Base-by-base conservation (phyloP, 2,888 invertebrate species). In the Drosophila meridiana region DNA sequence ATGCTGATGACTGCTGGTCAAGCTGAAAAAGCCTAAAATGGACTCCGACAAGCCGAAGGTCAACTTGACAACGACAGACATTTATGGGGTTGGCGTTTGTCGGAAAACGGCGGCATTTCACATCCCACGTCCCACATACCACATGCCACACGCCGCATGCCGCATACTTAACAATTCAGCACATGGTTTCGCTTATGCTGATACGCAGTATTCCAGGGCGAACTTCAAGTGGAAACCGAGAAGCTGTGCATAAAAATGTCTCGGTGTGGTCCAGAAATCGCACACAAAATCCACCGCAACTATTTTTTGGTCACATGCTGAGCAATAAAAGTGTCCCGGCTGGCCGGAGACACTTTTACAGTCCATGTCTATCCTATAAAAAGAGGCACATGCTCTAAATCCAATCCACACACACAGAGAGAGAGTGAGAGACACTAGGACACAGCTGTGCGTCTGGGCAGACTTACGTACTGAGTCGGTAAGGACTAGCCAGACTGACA, bases 251-350 rank as follows among this genome's bases (percentile, higher is more conserved):
- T 84, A 76, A 82, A 84, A 85, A 73, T 74, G 73, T 80, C 83
- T 70, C 68, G 63, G 73, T 72, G 76, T 55, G 64, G 68, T 59
- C 73, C 53, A 45, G 63, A 67, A 82, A 80, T 81, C 89, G 75
- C 84, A 83, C 89, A 87, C 85, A 76, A 81, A 88, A 86, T 86
- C 89, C 79, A 86, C 85, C 85, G 70, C 89, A 86, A 85, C 81
- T 88, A 85, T 78, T 84, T 89, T 83, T 87, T 89, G 76, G 84
- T 76, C 77, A 82, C 89, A 74, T 78, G 87, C 85, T 84, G 89
- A 47, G 85, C 85, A 86, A 86, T 89, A 86, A 86, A 89, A 83
- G 82, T 85, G 87, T 83, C 84, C 83, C 66, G 60, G 52, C 70
- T 73, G 78, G 69, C 73, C 78, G 80, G 87, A 86, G 82, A 89